Percentiles rank a stretch among this genome's conserved stretches.
These are phyloP conservation scores for Pogonus chalceus DNA, from an alignment of 1,140 invertebrate genomes.

Conservation along the genomic window DNA sequence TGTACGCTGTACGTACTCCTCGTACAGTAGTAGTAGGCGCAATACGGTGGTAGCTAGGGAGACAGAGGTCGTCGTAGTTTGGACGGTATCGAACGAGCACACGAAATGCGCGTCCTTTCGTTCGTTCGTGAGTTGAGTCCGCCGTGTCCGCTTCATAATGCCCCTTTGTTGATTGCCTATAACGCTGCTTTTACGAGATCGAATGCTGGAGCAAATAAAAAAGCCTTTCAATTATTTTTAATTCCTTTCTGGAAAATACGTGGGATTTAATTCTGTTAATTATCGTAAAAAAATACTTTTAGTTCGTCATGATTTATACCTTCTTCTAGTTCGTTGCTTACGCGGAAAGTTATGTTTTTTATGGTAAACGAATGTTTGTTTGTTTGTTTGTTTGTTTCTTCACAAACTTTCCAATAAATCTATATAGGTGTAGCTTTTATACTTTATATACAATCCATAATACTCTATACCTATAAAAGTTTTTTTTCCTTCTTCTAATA, in stretches of 20 bases:
- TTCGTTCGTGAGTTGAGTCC: background rate
- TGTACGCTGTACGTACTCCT: too few species aligned
- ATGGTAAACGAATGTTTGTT: background rate
- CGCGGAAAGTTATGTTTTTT: background rate
- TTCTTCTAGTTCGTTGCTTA: background rate
- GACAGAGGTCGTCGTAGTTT: too few species aligned
- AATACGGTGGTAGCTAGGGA: too few species aligned
- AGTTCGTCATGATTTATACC: background rate
- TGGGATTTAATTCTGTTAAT: background rate
- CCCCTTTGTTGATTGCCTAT: constrained; percentile 27
- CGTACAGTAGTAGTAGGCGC: too few species aligned
- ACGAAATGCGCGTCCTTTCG: background rate
- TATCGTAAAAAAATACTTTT: constrained; percentile 5
- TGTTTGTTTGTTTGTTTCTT: too few species aligned
- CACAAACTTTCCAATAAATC: too few species aligned
- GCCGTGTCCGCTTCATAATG: background rate
- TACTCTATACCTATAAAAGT: too few species aligned
- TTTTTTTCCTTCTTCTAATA: too few species aligned
- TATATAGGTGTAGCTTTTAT: too few species aligned
- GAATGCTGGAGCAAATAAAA: constrained; percentile 21
- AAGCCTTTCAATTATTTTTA: constrained; percentile 11
- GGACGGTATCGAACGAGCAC: background rate
- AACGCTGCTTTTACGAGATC: constrained; percentile 21
- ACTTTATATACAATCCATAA: too few species aligned
- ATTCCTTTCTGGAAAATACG: constrained; percentile 1